These are phyloP conservation scores for Odontocerum albicorne DNA, from an alignment of 2,888 invertebrate species.

Conservation along the genomic window DNA sequence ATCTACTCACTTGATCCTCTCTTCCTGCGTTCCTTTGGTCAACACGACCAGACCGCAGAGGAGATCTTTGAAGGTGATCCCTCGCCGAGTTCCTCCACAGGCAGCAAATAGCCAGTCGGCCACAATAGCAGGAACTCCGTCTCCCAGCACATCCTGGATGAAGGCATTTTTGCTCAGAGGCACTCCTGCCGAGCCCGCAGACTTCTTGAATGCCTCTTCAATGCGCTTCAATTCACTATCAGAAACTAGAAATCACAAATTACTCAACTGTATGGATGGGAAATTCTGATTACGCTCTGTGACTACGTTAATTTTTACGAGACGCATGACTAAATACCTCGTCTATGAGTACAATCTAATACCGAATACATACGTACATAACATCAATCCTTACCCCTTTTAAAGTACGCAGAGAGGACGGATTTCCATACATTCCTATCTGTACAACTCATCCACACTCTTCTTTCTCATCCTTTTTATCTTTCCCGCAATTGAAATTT, in stretches of 20 bases:
- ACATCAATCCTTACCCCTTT: no score
- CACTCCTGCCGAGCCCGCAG: slow-evolving; percentile 67
- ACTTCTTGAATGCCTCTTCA: slow-evolving; percentile 84
- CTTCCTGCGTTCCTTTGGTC: slow-evolving; percentile 81
- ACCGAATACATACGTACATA: no score
- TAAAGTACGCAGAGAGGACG: no score
- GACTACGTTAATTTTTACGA: no score
- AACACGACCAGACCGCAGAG: slow-evolving; percentile 84
- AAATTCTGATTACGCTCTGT: no score
- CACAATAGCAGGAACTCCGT: slow-evolving; percentile 79
- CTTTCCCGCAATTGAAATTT: no score
- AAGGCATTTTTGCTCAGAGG: slow-evolving; percentile 76
- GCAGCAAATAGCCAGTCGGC: slow-evolving; percentile 83
- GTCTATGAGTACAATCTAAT: no score
- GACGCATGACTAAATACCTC: no score
- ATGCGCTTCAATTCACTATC: slow-evolving; percentile 82
- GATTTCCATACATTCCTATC: no score
- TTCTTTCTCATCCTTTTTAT: no score
- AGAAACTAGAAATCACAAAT: slow-evolving; percentile 64
- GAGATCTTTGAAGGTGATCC: slow-evolving; percentile 80
- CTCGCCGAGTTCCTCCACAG: slow-evolving; percentile 81
- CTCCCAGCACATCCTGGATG: slow-evolving; percentile 82
- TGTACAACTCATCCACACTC: no score
- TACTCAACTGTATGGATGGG: no score
- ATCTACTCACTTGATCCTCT: slow-evolving; percentile 78